These are phyloP conservation scores for Sminthopsis crassicaudata DNA, from an alignment of 2,113 vertebrate genomes.

Conservation along the genomic window DNA sequence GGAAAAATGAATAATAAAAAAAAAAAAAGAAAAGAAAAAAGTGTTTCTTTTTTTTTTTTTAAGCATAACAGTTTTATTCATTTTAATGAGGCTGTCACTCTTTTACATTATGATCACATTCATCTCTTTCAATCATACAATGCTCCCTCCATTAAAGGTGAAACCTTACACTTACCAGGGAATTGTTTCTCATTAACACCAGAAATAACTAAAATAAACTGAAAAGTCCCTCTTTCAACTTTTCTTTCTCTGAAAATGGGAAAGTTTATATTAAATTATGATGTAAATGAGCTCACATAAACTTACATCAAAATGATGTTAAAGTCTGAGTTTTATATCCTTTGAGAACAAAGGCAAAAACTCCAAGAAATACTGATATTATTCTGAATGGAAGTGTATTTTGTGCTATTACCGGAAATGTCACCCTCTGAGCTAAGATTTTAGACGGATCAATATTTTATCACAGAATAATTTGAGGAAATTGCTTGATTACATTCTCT, in stretches of 20 bases:
- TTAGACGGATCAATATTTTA: conserved; percentile 32
- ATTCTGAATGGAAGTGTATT: not conserved
- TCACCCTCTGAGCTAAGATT: conserved; percentile 40
- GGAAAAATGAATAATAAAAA: too few species aligned
- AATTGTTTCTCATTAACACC: conserved; percentile 46
- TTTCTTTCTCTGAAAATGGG: conserved; percentile 23
- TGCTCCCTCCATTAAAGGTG: conserved; percentile 19
- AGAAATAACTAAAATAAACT: conserved; percentile 55
- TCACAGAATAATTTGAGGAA: conserved; percentile 37
- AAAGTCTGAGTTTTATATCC: not conserved
- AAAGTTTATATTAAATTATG: conserved; percentile 27
- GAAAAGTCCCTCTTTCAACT: conserved; percentile 14
- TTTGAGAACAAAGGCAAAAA: conserved; percentile 16
- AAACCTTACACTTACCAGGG: conserved; percentile 26
- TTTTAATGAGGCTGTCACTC: conserved; percentile 16
- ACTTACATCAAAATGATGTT: conserved; percentile 40
- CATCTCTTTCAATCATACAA: not conserved
- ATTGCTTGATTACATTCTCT: conserved; percentile 48
- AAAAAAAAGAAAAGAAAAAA: too few species aligned
- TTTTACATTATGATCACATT: conserved; percentile 32
- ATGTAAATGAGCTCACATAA: conserved; percentile 38
- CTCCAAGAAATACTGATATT: not conserved
- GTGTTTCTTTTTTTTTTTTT: too few species aligned
- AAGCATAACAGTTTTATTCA: conserved; percentile 48
- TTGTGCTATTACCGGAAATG: conserved; percentile 1